These are phyloP conservation scores for Leptinotarsa haldemani DNA, from an alignment of 2,888 invertebrate species.

Conservation along the genomic window DNA sequence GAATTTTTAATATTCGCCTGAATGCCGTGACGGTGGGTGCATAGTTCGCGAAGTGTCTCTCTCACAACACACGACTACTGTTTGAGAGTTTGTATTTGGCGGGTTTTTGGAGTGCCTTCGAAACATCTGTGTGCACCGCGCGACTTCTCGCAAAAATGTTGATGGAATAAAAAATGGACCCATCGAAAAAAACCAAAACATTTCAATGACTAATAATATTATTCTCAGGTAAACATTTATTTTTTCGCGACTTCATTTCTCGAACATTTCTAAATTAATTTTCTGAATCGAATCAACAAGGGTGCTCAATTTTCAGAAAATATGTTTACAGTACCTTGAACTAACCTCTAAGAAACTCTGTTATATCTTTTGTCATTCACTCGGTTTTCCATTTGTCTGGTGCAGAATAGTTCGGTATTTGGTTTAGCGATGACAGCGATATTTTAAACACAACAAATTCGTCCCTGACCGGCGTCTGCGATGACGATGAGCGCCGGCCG, in stretches of 20 bases:
- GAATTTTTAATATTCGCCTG: constrained; percentile 66
- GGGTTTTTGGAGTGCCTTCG: constrained; percentile 55
- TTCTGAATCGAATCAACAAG: neutral
- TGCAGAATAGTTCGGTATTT: constrained; percentile 20
- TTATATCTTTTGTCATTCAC: constrained; percentile 3
- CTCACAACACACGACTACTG: constrained; percentile 31
- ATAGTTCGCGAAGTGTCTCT: constrained; percentile 41
- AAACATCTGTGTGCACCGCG: constrained; percentile 50
- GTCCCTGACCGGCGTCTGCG: constrained; percentile 53
- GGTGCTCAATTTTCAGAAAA: neutral
- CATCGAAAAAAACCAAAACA: constrained; percentile 47
- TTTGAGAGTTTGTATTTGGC: constrained; percentile 58
- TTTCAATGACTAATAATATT: constrained; percentile 50
- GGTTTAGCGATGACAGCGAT: constrained; percentile 35
- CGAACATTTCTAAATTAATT: neutral
- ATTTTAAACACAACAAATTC: constrained; percentile 50
- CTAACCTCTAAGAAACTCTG: constrained; percentile 3
- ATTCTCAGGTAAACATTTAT: constrained; percentile 48
- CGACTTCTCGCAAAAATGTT: constrained; percentile 49
- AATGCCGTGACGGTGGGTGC: constrained; percentile 55
- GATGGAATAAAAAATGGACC: constrained; percentile 51
- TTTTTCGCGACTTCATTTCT: neutral
- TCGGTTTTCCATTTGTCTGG: neutral
- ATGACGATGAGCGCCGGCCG: constrained; percentile 44
- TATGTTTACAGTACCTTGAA: constrained; percentile 4